Evolutionary conservation across 2,888 invertebrate species (phyloP), one percentile per base, ranked within the genome.

Genomic region (Dioctria rufipes): DNA sequence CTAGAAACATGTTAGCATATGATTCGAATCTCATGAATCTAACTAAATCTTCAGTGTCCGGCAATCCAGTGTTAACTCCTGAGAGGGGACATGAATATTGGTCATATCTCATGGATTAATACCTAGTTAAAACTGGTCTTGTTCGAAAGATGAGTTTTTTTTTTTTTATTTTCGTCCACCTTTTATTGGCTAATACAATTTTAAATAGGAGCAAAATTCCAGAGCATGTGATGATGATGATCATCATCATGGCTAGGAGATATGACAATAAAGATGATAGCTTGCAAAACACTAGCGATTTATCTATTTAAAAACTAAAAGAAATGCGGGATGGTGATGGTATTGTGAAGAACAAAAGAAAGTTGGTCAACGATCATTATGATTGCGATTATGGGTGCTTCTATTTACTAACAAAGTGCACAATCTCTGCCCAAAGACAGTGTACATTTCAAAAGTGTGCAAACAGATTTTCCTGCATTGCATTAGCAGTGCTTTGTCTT

Each of bases 201-300:
- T 25, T 25, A 25, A 25, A 25, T 25, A 25, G 25, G 25, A 25
- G 25, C 25, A 25, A 25, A 25, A 25, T 25, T 25, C 25, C 25
- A 25, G 25, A 39, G 63, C 37, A 39, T 6, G 37, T 37, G 8
- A 63, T 37, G 63, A 40, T 63, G 63, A 63, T 63, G 6, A 13
- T 25, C 25, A 25, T 25, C 37, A 37, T 60, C 63, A 6, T 37
- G 63, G 39, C 39, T 54, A 54, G 54, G 9, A n/a, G n/a, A 4
- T 11, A 54, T 8, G 54, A n/a, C 11, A 54, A 54, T 54, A 54
- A 63, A 40, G 63, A 42, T 43, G 73, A 75, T 75, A 60, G 60
- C 60, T 75, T 75, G 73, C 73, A 75, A 60, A 75, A 75, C 43
- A 58, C 40, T 39, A 73, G 40, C 39, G 39, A 63, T 63, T 37